These are phyloP conservation scores for Falco peregrinus DNA, from an alignment of 2,797 vertebrate species.

Conservation along the genomic window DNA sequence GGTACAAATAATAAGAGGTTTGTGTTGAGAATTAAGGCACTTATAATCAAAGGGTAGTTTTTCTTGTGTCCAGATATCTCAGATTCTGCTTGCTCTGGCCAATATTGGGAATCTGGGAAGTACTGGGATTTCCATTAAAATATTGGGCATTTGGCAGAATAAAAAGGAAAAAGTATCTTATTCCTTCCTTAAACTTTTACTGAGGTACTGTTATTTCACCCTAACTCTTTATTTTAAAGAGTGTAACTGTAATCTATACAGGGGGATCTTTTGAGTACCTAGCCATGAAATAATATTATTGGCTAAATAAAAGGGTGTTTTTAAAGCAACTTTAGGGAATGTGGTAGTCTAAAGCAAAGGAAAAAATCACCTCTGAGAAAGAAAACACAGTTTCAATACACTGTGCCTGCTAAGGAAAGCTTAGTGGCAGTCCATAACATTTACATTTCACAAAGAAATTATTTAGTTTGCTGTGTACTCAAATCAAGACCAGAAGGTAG, in stretches of 20 bases:
- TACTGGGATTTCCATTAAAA: not conserved
- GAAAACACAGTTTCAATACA: not conserved
- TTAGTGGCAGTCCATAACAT: not conserved
- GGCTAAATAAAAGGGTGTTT: not conserved
- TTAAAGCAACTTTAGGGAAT: not conserved
- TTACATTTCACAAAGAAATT: not conserved
- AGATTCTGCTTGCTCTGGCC: not conserved
- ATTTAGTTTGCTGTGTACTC: not conserved
- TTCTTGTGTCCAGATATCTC: not conserved
- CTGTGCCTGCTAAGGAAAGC: not conserved
- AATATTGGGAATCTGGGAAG: not conserved
- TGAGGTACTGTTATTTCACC: not conserved
- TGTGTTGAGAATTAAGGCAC: not conserved
- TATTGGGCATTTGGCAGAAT: not conserved
- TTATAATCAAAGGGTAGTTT: not conserved
- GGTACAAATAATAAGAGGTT: not conserved
- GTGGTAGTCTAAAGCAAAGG: not conserved
- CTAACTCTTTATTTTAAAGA: not conserved
- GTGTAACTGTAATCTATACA: not conserved
- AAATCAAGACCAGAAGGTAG: not conserved
- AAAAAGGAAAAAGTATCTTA: not conserved
- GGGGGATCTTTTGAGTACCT: not conserved
- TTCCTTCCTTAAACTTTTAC: not conserved
- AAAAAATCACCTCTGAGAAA: not conserved
- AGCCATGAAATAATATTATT: not conserved